Evolutionary conservation across 2,113 vertebrate species (phyloP), one percentile per base, ranked within the genome.

Genomic region (Panthera leo): DNA sequence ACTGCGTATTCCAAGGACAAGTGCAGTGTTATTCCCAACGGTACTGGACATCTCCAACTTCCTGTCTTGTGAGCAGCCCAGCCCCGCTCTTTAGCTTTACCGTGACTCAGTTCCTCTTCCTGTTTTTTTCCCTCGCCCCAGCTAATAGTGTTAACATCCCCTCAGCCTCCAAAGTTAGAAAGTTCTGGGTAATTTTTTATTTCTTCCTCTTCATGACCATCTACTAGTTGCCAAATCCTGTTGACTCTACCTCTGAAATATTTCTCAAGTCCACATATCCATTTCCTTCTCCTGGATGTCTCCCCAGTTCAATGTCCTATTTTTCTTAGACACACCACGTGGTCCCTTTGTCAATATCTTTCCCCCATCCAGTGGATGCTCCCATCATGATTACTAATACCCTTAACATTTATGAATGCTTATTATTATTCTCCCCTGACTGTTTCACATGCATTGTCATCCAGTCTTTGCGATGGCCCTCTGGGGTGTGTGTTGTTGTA

Each of bases 81-180:
- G 71, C 36, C 63, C 39, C 68, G 0, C 73, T 73, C 6, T 0
- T 58, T 25, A 25, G 80, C 39, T 85, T 71, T 19, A 14, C 61
- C 48, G 13, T 67, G 80, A 95, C 45, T 96, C 94, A 92, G 25
- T 61, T 97, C 83, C 83, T 96, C 65, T 97, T 96, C 96, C 98
- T 95, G 92, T 94, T 95, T 95, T 45, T 65, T 53, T 48, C 45
- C n/a, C 42, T 86, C 34, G 7, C 67, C 48, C 16, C 31, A 85
- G 82, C 71, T 97, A 95, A 98, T 96, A 78, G 63, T 53, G 73
- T 92, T 94, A 96, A 92, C 85, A 97, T 92, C n/a, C 31, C 48
- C 9, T 88, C 36, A 91, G 53, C 29, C 34, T 96, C 92, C 91
- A 63, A 82, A 96, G 76, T 95, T 95, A 96, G 95, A 68, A 85